Evolutionary conservation across 1,140 invertebrate genomes (phyloP).

Genomic region (Pachypeltis micranthus): DNA sequence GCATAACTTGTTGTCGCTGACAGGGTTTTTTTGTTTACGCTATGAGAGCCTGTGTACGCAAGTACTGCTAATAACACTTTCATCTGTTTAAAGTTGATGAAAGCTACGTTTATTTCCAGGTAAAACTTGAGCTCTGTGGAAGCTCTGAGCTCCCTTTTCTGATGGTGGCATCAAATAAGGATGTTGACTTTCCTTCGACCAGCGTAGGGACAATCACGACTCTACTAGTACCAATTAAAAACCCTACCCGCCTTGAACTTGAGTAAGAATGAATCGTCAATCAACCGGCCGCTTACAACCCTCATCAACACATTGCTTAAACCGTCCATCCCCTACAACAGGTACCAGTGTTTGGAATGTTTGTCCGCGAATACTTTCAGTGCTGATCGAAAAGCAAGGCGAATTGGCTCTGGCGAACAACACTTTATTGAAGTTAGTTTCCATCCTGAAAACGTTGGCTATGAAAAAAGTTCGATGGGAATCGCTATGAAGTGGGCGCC

Average conservation of each 20-base stretch:
- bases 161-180: neutral
- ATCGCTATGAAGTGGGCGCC: neutral
- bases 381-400: neutral
- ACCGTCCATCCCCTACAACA: neutral
- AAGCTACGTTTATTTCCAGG: neutral
- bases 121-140: neutral
- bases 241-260: slow-evolving; percentile 4
- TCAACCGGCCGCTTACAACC: neutral
- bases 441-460: neutral
- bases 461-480: neutral
- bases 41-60: neutral
- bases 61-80: neutral
- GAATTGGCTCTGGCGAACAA: slow-evolving; percentile 5
- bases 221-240: neutral
- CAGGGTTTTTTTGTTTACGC: neutral
- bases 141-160: neutral
- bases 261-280: neutral
- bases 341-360: neutral
- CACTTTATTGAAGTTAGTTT: slow-evolving; percentile 1
- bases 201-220: neutral
- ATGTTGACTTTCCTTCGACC: slow-evolving; percentile 1
- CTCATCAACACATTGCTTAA: neutral
- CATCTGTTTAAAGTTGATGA: neutral
- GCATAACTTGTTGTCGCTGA: too few species aligned
- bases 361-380: neutral